These are phyloP conservation scores for Callitettix versicolor DNA, from an alignment of 1,140 invertebrate genomes.

Conservation along the genomic window DNA sequence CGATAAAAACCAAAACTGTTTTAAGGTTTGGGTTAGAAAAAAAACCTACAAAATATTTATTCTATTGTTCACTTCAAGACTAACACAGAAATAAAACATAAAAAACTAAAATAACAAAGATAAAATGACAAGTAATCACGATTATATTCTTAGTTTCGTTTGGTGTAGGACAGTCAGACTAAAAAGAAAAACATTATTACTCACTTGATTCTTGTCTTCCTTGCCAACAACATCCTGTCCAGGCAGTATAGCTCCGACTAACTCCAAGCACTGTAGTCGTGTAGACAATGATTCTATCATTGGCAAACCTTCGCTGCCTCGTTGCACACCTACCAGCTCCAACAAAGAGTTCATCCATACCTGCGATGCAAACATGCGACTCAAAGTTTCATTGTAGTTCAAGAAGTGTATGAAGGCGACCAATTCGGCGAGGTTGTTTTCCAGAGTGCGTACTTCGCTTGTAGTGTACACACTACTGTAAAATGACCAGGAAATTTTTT, in stretches of 20 bases:
- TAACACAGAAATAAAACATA: too few species aligned
- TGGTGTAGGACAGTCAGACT: too few species aligned
- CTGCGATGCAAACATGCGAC: slow-evolving; percentile 34
- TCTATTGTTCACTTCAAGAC: too few species aligned
- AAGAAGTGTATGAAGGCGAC: slow-evolving; percentile 44
- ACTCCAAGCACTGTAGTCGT: slow-evolving; percentile 18
- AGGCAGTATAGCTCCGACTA: neutral
- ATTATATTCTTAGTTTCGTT: too few species aligned
- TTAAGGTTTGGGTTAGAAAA: too few species aligned
- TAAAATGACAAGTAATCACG: too few species aligned
- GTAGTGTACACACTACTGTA: neutral
- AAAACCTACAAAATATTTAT: too few species aligned
- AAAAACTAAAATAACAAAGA: too few species aligned
- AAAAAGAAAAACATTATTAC: too few species aligned
- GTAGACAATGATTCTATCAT: neutral
- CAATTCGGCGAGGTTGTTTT: slow-evolving; percentile 40
- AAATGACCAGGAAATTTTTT: neutral
- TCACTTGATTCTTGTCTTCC: too few species aligned
- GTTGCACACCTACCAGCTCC: slow-evolving; percentile 32
- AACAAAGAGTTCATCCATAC: slow-evolving; percentile 42
- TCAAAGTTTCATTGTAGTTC: slow-evolving; percentile 35
- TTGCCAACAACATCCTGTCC: neutral
- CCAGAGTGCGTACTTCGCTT: slow-evolving; percentile 21
- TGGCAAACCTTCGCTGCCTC: neutral
- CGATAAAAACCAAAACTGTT: too few species aligned